Base-by-base conservation (phyloP, 2,113 vertebrate genomes). In the Cyrtonyx montezumae region DNA sequence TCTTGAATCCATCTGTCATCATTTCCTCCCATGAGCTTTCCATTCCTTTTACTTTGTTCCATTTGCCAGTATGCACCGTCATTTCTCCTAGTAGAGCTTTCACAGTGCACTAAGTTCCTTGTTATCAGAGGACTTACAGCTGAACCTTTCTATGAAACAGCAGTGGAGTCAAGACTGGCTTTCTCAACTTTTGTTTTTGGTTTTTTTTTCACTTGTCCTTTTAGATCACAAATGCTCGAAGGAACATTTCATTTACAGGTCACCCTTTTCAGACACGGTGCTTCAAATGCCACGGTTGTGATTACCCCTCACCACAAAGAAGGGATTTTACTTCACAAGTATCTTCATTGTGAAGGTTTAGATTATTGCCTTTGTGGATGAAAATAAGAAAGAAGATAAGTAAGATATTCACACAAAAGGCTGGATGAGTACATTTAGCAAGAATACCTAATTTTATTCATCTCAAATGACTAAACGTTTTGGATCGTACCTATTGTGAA, bases 1-100 rank as follows among this genome's bases (percentile, higher is more conserved):
- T 81, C 80, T 88, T 92, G 83, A 81, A 79, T 94, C 86, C 74
- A 66, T 93, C 62, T 94, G 91, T 92, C 94, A 85, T 83, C 10
- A 67, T 91, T 91, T 88, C 86, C 80, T 92, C 84, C 66, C 67
- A 55, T 73, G 91, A 90, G 84, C 53, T 87, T 93, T 93, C 86
- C 62, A 89, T 69, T 87, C 63, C 77, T 85, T 89, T 92, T 20
- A 3, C 48, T 89, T 70, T 58, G 48, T 79, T 48, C 91, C 74
- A 65, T 88, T 67, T 93, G 86, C 86, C 80, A 92, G 69, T 12
- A 30, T 17, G 21, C 79, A 86, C 49, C 2, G 0, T 79, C 74
- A 77, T 87, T 94, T 88, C 58, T 88, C 26, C 73, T 42, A 73
- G 59, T 2, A 36, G 40, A 71, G 48, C 53, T 94, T 56, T 84